Evolutionary conservation across 1,140 invertebrate species (phyloP).

Genomic region (Bombus sylvicola): DNA sequence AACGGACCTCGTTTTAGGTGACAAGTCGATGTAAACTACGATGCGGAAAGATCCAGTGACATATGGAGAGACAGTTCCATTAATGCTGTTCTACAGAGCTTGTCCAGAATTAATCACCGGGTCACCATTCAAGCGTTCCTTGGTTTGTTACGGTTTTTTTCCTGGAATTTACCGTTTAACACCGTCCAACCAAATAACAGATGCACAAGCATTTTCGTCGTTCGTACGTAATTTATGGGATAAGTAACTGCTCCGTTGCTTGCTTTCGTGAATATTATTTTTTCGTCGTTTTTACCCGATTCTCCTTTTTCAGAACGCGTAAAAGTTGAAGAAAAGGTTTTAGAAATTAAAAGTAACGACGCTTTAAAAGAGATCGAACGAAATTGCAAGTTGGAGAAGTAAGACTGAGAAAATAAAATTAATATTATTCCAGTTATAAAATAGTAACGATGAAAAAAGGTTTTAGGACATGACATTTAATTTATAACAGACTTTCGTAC

Average conservation of each 20-base stretch:
- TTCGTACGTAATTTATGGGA: not conserved
- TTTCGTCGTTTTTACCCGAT: not conserved
- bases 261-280: not conserved
- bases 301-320: not conserved
- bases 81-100: slow-evolving; percentile 39
- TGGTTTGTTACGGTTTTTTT: slow-evolving; percentile 13
- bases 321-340: not conserved
- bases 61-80: slow-evolving; percentile 37
- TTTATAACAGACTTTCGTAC: not conserved
- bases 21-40: slow-evolving; percentile 30
- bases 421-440: not conserved
- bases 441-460: not conserved
- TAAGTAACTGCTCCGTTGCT: too few relatives aligned
- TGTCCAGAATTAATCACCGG: slow-evolving; percentile 32
- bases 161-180: not conserved
- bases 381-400: too few relatives aligned
- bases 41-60: slow-evolving; percentile 12
- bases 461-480: not conserved
- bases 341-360: too few relatives aligned
- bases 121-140: not conserved
- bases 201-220: not conserved
- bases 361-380: too few relatives aligned
- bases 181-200: not conserved
- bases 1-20: slow-evolving; percentile 41
- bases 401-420: not conserved